These are phyloP conservation scores for Dendrolimus kikuchii DNA, from an alignment of 1,140 invertebrate genomes.

Conservation along the genomic window DNA sequence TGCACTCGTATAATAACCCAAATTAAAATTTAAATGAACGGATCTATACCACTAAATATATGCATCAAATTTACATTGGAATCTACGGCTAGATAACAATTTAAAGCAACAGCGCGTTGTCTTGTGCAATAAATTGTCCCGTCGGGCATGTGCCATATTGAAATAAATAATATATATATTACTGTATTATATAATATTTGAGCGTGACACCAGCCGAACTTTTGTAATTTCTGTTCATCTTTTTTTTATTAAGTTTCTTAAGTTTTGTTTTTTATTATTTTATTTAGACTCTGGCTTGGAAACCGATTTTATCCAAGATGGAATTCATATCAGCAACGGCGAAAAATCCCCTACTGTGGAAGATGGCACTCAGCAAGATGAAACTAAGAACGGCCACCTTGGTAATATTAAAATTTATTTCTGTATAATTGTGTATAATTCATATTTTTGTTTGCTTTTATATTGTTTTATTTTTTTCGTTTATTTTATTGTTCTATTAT, in stretches of 20 bases:
- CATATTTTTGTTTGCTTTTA: constrained; percentile 28
- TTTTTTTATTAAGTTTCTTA: constrained; percentile 20
- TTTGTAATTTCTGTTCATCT: constrained; percentile 14
- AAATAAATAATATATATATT: too few species aligned
- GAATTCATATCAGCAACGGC: constrained; percentile 66
- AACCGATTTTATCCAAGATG: constrained; percentile 74
- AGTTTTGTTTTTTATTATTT: constrained; percentile 29
- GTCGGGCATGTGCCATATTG: too few species aligned
- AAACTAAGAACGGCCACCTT: constrained; percentile 58
- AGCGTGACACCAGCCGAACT: neutral
- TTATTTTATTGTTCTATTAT: constrained; percentile 28
- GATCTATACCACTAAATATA: too few species aligned
- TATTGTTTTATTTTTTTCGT: constrained; percentile 19
- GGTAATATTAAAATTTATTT: constrained; percentile 38
- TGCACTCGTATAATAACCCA: too few species aligned
- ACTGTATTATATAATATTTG: neutral
- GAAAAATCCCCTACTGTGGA: constrained; percentile 63
- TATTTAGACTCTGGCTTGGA: constrained; percentile 74
- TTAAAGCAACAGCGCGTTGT: too few species aligned
- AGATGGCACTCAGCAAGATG: constrained; percentile 67
- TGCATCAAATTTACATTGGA: too few species aligned
- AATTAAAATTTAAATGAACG: too few species aligned
- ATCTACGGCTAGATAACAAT: too few species aligned
- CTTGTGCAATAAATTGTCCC: too few species aligned
- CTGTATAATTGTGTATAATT: constrained; percentile 17